A percentile compares a stretch with the other conserved stretches of the same genome.
Conservation (phyloP, 2,888 invertebrate species). For the Abrostola tripartita region DNA sequence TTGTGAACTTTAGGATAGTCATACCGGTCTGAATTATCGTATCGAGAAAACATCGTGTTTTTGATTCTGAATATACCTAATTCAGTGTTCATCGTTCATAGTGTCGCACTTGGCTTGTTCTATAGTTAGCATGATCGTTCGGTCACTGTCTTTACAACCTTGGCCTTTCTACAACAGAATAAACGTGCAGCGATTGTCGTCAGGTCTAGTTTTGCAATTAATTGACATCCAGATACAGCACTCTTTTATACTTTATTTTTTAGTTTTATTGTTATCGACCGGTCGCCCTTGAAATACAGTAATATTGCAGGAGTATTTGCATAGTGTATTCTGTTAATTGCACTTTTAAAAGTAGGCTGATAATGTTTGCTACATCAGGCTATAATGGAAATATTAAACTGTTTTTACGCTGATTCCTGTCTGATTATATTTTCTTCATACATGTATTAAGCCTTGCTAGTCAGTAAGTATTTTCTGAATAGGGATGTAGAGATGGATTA, state of each 20-base stretch:
- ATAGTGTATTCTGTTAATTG: conserved; percentile 7
- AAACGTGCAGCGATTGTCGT: conserved; percentile 41
- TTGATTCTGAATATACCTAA: background rate
- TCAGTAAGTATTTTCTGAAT: too few relatives aligned
- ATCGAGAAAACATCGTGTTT: too few relatives aligned
- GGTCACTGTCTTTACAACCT: conserved; percentile 38
- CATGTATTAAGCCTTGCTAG: too few relatives aligned
- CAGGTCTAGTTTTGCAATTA: conserved; percentile 39
- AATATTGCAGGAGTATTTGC: conserved; percentile 15
- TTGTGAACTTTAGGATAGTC: too few relatives aligned
- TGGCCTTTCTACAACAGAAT: conserved; percentile 43
- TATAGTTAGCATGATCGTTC: conserved; percentile 14
- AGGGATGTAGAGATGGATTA: too few relatives aligned
- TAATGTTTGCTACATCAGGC: conserved; percentile 7
- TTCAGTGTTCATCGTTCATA: conserved; percentile 5
- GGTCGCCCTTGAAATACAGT: conserved; percentile 29
- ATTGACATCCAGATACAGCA: conserved; percentile 25
- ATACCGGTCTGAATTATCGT: too few relatives aligned
- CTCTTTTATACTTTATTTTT: conserved; percentile 22
- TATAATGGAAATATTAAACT: too few relatives aligned
- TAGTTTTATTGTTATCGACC: conserved; percentile 17
- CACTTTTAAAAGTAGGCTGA: background rate
- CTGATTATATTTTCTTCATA: too few relatives aligned
- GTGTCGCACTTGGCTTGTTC: conserved; percentile 2
- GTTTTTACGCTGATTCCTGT: too few relatives aligned